Percentiles rank a stretch among this genome's conserved stretches.
These are phyloP conservation scores for Polydrusus pterygomalis DNA, from an alignment of 2,888 invertebrate species.

Conservation along the genomic window DNA sequence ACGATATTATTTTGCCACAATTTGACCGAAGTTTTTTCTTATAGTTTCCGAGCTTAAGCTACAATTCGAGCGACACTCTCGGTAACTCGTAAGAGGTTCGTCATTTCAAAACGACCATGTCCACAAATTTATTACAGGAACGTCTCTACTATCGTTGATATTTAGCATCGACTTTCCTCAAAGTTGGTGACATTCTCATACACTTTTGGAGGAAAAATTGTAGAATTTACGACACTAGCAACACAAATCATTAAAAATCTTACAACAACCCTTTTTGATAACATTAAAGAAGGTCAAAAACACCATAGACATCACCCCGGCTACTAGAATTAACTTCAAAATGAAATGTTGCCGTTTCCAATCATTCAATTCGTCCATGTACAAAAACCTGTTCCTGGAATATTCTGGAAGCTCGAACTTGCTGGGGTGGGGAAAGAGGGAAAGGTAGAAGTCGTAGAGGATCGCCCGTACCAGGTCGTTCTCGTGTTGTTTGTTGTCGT, in stretches of 20 bases:
- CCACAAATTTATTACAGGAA: no score
- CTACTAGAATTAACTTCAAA: constrained; percentile 64
- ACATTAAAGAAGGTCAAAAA: constrained; percentile 62
- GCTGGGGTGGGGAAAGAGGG: constrained; percentile 82
- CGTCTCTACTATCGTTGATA: no score
- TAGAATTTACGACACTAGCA: constrained; percentile 45
- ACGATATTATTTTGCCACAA: no score
- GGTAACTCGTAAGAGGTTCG: no score
- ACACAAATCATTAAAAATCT: constrained; percentile 62
- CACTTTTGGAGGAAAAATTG: no score
- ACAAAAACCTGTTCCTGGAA: constrained; percentile 81
- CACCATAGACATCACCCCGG: constrained; percentile 58
- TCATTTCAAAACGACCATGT: no score
- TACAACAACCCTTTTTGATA: constrained; percentile 63
- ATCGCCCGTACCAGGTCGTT: constrained; percentile 81
- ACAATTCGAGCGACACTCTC: no score
- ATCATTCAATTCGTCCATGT: constrained; percentile 74
- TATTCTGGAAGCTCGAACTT: constrained; percentile 82
- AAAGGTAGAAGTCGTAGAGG: constrained; percentile 84
- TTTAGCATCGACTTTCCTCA: no score
- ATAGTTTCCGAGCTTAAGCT: no score
- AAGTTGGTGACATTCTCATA: no score
- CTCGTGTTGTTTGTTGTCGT: constrained; percentile 76
- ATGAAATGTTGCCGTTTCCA: constrained; percentile 74
- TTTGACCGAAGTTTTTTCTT: no score